Evolutionary conservation across 2,888 invertebrate species (phyloP).

Genomic region (Zonitis immaculata): DNA sequence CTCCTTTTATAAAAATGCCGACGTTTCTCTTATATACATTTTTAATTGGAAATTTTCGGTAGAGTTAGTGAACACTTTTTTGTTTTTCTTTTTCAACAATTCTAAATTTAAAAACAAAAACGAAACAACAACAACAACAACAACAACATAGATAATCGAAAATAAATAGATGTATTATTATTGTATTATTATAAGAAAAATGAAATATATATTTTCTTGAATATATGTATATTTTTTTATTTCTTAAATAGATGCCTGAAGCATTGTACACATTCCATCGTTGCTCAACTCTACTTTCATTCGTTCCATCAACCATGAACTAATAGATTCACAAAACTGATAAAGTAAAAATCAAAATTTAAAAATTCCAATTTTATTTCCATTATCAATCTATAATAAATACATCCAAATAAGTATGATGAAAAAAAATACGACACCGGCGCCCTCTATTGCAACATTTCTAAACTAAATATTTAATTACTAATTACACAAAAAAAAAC

Average conservation of each 20-base stretch:
- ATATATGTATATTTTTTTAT: conserved; percentile 17
- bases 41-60: conserved; percentile 24
- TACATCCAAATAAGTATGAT: too few species aligned
- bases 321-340: neutral
- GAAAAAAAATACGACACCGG: too few species aligned
- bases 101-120: neutral
- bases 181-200: too few species aligned
- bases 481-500: too few species aligned
- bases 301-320: conserved; percentile 10
- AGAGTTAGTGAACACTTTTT: neutral
- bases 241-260: conserved; percentile 8
- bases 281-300: conserved; percentile 16
- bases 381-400: too few species aligned
- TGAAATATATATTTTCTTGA: neutral
- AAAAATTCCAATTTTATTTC: neutral
- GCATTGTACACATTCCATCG: conserved; percentile 14
- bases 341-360: too few species aligned
- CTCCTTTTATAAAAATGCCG: conserved; percentile 23
- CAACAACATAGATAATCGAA: too few species aligned
- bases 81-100: conserved; percentile 12
- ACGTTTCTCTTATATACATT: conserved; percentile 9
- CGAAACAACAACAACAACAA: neutral
- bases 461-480: neutral
- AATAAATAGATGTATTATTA: too few species aligned
- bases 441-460: neutral